phyloP scores from a whole-genome alignment of 2,797 vertebrate genomes.

The Xenentodon cancila region DNA sequence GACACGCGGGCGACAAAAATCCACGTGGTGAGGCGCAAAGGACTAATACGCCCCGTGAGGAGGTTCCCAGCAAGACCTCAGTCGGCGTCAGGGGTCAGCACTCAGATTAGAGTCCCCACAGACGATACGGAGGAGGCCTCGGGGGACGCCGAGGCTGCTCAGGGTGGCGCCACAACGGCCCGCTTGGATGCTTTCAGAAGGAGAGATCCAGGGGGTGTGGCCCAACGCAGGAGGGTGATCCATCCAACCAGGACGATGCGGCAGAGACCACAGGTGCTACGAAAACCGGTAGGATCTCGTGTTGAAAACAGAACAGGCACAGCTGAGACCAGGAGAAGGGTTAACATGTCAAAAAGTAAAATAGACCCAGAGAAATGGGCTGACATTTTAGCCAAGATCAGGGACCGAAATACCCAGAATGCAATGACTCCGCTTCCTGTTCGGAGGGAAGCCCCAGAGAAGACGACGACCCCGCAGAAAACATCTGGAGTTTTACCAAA shows the following conservation, averaged over 20 bases:
- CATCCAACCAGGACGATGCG: slow-evolving; percentile 62
- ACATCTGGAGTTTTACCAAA: slow-evolving; percentile 74
- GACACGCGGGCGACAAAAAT: slow-evolving; percentile 83
- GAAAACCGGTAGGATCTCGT: slow-evolving; percentile 60
- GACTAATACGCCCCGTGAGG: slow-evolving; percentile 59
- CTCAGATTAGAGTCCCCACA: slow-evolving; percentile 73
- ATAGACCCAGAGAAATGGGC: slow-evolving; percentile 93
- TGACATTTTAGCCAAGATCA: slow-evolving; percentile 91
- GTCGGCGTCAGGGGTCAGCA: slow-evolving; percentile 74
- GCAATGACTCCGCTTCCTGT: slow-evolving; percentile 48
- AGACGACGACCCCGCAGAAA: slow-evolving; percentile 24
- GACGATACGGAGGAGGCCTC: slow-evolving; percentile 83
- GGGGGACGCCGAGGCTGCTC: slow-evolving; percentile 55
- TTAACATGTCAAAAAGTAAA: slow-evolving; percentile 85
- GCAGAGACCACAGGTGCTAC: slow-evolving; percentile 63
- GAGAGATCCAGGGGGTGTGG: slow-evolving; percentile 33
- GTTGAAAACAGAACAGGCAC: slow-evolving; percentile 76
- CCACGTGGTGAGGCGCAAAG: slow-evolving; percentile 74
- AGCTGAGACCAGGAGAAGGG: slow-evolving; percentile 83
- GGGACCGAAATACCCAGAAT: slow-evolving; percentile 79
- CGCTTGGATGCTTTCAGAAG: slow-evolving; percentile 57
- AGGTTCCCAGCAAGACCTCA: slow-evolving; percentile 73
- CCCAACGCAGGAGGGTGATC: slow-evolving; percentile 40
- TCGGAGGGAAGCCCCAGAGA: slow-evolving; percentile 19
- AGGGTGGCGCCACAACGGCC: slow-evolving; percentile 28